These are phyloP conservation scores for Oreochromis aureus DNA, from an alignment of 2,113 vertebrate genomes.

Conservation along the genomic window DNA sequence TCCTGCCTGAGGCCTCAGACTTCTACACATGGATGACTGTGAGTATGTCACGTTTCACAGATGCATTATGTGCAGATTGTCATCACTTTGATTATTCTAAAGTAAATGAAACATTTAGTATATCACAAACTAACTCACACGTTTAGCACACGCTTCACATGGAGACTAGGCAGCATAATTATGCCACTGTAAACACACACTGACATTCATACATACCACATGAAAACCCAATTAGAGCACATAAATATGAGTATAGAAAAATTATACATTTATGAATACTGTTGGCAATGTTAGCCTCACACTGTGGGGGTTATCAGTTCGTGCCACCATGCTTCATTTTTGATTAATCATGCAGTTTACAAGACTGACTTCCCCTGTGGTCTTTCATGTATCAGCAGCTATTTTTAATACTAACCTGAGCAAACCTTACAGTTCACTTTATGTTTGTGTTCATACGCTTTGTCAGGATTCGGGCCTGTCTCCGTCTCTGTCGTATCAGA, in stretches of 20 bases:
- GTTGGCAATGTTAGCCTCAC: background rate
- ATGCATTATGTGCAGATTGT: background rate
- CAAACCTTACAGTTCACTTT: background rate
- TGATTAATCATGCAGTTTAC: background rate
- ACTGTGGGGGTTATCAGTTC: background rate
- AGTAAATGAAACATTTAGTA: background rate
- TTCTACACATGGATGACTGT: slow-evolving; percentile 84
- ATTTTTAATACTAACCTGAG: background rate
- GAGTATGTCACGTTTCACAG: slow-evolving; percentile 29
- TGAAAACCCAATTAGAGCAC: background rate
- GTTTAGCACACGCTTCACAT: background rate
- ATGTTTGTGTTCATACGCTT: background rate
- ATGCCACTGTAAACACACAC: background rate
- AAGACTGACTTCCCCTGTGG: background rate
- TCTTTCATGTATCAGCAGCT: background rate
- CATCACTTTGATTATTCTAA: background rate
- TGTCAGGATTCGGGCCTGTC: slow-evolving; percentile 74
- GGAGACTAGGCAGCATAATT: background rate
- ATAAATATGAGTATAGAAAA: background rate
- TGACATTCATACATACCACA: background rate
- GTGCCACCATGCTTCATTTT: background rate
- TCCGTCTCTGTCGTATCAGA: slow-evolving; percentile 62
- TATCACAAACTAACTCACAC: background rate
- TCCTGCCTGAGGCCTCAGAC: slow-evolving; percentile 70
- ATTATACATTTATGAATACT: background rate